Percentiles rank a stretch among this genome's conserved stretches.
These are phyloP conservation scores for Diadema setosum DNA, from an alignment of 35 echinoderm and acorn worm species.

Conservation along the genomic window DNA sequence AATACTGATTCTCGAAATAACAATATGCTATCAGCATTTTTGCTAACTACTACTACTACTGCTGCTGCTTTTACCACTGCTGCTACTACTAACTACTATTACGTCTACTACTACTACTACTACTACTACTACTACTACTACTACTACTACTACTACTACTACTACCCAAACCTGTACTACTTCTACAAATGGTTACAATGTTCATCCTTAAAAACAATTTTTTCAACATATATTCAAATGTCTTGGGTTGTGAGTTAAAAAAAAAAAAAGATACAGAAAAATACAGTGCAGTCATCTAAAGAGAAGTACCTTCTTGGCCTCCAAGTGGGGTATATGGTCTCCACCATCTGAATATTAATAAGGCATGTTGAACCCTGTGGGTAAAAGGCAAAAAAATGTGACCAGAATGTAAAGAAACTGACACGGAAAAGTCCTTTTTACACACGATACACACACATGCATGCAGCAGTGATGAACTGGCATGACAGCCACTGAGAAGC, in stretches of 20 bases:
- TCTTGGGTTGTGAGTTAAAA: too few relatives aligned
- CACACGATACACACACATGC: too few relatives aligned
- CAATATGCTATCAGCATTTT: not conserved
- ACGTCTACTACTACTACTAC: too few relatives aligned
- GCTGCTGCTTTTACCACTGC: not conserved
- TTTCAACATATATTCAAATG: too few relatives aligned
- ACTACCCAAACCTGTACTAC: not conserved
- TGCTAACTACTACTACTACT: not conserved
- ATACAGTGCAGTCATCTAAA: not conserved
- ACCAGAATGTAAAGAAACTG: too few relatives aligned
- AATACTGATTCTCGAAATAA: not conserved
- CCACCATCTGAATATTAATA: slow-evolving; percentile 91
- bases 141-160: not conserved
- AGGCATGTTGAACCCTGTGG: slow-evolving; percentile 82
- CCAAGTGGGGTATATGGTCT: slow-evolving; percentile 53
- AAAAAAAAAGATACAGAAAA: not conserved
- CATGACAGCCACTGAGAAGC: too few relatives aligned
- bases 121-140: not conserved
- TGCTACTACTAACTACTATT: not conserved
- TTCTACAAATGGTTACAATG: too few relatives aligned
- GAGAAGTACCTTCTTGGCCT: slow-evolving; percentile 41
- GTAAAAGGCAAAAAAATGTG: too few relatives aligned
- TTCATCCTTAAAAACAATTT: too few relatives aligned
- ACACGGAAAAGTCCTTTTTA: too few relatives aligned
- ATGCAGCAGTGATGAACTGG: too few relatives aligned